Evolutionary conservation across 2,888 invertebrate genomes (phyloP), one percentile per base, ranked within the genome.

Genomic region (Hyppa rectilinea): DNA sequence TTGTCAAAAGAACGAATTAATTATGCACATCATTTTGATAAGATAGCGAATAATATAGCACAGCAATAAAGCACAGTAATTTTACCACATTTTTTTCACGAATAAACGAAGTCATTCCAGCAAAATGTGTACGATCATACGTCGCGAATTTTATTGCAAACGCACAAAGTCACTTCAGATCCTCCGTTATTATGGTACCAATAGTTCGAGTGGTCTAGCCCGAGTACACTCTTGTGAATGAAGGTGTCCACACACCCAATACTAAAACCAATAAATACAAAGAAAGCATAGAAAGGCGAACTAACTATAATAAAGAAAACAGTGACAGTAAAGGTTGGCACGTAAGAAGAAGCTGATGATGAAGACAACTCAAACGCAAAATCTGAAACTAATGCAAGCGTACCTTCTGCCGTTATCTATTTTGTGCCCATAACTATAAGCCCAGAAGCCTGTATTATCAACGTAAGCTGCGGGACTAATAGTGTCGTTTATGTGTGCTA

Each of bases 401-500:
- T 40, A 43, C 49, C 47, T 67, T 67, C 63, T 67, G 72, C 6
- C 23, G 12, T 36, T 58, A 45, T 36, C 26, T 64, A 52, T 49
- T 45, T 31, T 58, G 26, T 77, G 66, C 0, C 3, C 55, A 56
- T 83, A 83, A 83, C 84, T 81, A 84, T 81, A 77, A 58, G 56
- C 17, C 55, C 53, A 69, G 70, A 74, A 76, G 71, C 76, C 70
- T 66, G 71, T 29, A 64, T 23, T 63, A 75, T 82, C 43, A 70
- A 47, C 49, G 26, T 49, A 47, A 3, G 49, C 53, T 29, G 38
- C 7, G 29, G 20, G 52, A 66, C 55, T 64, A 60, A 80, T 53
- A 38, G n/a, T 60, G 67, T 79, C 55, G 60, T 40, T 67, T 64
- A 78, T 31, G 63, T 53, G 61, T 64, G 63, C 63, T 50, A 45